Base-by-base conservation (phyloP, 2,113 vertebrate species). In the Pseudolaguvia tuberculata region DNA sequence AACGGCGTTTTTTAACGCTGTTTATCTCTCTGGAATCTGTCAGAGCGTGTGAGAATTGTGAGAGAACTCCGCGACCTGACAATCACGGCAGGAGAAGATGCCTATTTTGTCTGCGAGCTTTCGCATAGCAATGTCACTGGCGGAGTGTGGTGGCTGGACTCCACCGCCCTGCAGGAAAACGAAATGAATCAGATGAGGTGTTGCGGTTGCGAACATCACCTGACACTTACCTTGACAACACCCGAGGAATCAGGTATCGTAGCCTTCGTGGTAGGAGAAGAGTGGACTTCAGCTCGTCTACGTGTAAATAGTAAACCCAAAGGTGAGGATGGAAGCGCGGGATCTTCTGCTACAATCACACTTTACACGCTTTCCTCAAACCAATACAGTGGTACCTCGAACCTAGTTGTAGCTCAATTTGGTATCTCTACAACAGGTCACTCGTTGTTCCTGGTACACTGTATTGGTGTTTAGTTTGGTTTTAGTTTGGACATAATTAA, bases 181-280 rank as follows among this genome's bases (percentile, higher is more conserved):
- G 94, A 95, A 21, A 87, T 97, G 85, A 93, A 94, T 82, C 93
- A 93, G 80, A 97, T 96, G 85, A 92, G 89, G 2, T 88, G 91
- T 39, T 89, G 87, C 82, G 96, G 95, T 39, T 86, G 92, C 0
- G 91, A 94, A 73, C 96, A 95, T 35, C 93, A 90, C 0, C 85
- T 98, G 83, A 93, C 95, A 72, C 97, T 96, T 62, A 94, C 95
- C 83, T 95, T 93, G 0, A 96, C 96, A 29, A 88, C 96, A 2
- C 92, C 94, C 0, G 96, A 98, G 83, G 96, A 96, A 79, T 93
- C 94, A 0, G 91, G 93, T 7, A 85, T 82, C 0, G 87, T 80
- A 83, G 91, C 92, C 29, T 88, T 88, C 87, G 82, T 90, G 84
- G 23, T 87, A 59, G 72, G 90, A 70, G 87, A 89, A 80, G 92